Evolutionary conservation across 2,797 vertebrate species (phyloP), one percentile per base, ranked within the genome.

Genomic region (Nannoperca obscura): DNA sequence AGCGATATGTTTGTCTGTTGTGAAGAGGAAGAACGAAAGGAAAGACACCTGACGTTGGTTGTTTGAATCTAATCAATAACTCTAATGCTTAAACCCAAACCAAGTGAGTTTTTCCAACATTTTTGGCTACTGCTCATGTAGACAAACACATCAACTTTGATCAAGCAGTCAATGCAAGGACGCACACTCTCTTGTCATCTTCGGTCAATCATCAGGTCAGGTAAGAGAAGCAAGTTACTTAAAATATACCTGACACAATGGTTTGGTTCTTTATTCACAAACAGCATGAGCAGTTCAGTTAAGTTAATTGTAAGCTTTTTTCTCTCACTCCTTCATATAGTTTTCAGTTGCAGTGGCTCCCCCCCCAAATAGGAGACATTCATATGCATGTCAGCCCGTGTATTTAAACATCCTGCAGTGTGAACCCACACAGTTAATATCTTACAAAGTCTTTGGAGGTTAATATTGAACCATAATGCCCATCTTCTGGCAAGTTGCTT

Each of bases 171-270:
- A 71, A 87, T 85, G 88, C 68, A 52, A 85, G 64, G 68, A 80
- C 72, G 12, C 19, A 30, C 57, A 30, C 57, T 78, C 11, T 0
- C 30, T 78, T 64, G 61, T 83, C 53, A 57, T 69, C 76, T 77
- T 75, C 58, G 58, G 40, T 74, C 57, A 73, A 74, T 71, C 91
- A 47, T 73, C 82, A 82, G 81, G 71, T 77, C 86, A 87, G 93
- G 93, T 94, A 90, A 90, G 93, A 71, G 61, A 81, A 64, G 17
- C 13, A 42, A 46, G 20, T 44, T 42, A 42, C 5, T 52, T 66
- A 0, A 69, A 60, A 30, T 44, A n/a, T 30, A 15, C 22, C 4
- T 53, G 14, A 49, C 8, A 38, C 12, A 64, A 0, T 12, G 9
- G 5, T 53, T 44, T 57, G n/a, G 6, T 47, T 62, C 8, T 40